These are phyloP conservation scores for Calephelis virginiensis DNA, from an alignment of 1,140 invertebrate genomes.

Conservation along the genomic window DNA sequence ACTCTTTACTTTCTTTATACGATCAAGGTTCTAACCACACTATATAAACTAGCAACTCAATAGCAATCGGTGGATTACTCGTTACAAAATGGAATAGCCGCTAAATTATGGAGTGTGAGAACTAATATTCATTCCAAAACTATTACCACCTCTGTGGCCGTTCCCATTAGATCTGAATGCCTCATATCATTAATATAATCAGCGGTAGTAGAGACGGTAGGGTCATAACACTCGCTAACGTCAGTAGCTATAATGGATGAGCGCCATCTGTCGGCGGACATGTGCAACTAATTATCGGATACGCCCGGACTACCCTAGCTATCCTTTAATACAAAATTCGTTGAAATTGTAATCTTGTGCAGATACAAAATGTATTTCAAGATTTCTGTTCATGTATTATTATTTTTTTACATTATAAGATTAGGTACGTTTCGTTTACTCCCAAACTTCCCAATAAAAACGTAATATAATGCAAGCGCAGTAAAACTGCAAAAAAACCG, in stretches of 20 bases:
- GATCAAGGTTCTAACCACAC: too few relatives aligned
- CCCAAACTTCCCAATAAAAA: too few relatives aligned
- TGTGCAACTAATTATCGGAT: slow-evolving; percentile 40
- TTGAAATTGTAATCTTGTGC: neutral
- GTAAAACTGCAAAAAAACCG: too few relatives aligned
- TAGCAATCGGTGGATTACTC: neutral
- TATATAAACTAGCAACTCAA: neutral
- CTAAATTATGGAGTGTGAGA: neutral
- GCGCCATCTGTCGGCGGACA: slow-evolving; percentile 38
- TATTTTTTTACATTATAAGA: too few relatives aligned
- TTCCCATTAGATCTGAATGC: slow-evolving; percentile 2
- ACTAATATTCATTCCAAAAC: neutral
- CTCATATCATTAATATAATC: slow-evolving; percentile 6
- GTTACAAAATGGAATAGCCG: neutral
- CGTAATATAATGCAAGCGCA: too few relatives aligned
- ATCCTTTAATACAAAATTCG: neutral
- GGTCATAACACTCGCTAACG: slow-evolving; percentile 29
- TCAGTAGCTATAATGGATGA: slow-evolving; percentile 36
- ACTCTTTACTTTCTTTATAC: too few relatives aligned
- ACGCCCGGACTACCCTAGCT: neutral
- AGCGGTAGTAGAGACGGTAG: slow-evolving; percentile 10
- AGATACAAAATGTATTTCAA: too few relatives aligned
- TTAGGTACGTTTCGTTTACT: too few relatives aligned
- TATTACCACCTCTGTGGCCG: neutral
- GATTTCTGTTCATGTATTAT: too few relatives aligned